A percentile compares a stretch with the other conserved stretches of the same genome.
These are phyloP conservation scores for Erythrocebus patas DNA, from an alignment of 2,113 vertebrate species.

Conservation along the genomic window DNA sequence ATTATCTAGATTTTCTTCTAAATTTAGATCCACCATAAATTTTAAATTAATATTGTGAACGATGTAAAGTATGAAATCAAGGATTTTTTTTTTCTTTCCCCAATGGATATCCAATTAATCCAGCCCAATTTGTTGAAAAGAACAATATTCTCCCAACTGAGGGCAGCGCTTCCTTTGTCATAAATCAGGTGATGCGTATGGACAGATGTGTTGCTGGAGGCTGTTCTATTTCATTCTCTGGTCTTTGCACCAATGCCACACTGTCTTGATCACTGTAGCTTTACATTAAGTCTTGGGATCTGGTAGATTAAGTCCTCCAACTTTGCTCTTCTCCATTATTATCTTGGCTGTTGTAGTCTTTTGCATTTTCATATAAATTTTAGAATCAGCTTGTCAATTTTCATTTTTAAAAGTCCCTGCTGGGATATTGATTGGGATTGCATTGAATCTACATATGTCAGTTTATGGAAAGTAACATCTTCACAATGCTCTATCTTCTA, in stretches of 20 bases:
- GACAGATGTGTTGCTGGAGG: neutral
- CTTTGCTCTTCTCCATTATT: neutral
- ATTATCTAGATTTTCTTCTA: neutral
- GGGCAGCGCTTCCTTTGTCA: neutral
- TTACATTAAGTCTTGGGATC: neutral
- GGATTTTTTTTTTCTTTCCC: neutral
- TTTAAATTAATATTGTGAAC: neutral
- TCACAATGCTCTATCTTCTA: neutral
- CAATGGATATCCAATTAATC: neutral
- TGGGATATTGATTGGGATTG: neutral
- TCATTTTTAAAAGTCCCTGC: neutral
- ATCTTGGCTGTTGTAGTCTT: neutral
- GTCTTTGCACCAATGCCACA: neutral
- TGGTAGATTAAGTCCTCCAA: neutral
- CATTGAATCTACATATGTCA: neutral
- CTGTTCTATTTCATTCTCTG: too few species aligned
- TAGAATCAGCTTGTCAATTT: neutral
- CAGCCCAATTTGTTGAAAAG: neutral
- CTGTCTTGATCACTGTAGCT: neutral
- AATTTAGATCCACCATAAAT: neutral
- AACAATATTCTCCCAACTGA: neutral
- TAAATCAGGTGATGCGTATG: neutral
- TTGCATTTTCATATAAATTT: neutral
- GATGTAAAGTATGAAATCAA: neutral
- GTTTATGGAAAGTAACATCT: neutral